Conservation (phyloP, 2,888 invertebrate species). For the Syrphus vitripennis region DNA sequence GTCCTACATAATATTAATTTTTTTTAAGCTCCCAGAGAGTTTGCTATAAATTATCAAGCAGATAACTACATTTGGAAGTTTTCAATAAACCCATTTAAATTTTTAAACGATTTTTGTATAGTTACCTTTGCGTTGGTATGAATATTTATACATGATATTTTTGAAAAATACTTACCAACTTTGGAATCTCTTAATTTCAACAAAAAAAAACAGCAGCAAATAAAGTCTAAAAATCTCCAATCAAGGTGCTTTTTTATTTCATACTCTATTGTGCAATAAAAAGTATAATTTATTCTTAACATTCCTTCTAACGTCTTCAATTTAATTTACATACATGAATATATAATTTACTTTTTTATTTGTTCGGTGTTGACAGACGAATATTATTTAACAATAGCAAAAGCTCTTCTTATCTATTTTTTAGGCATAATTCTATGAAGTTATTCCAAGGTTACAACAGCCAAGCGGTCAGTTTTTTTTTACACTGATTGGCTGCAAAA, state of each 20-base stretch:
- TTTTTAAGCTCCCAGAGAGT: no score
- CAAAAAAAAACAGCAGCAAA: neutral
- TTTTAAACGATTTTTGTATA: no score
- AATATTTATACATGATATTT: no score
- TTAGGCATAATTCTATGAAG: neutral
- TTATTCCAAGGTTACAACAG: neutral
- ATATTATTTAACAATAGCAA: constrained; percentile 32
- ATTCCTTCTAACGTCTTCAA: constrained; percentile 18
- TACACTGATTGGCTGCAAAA: neutral
- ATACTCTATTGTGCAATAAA: constrained; percentile 69
- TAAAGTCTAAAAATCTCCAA: constrained; percentile 50
- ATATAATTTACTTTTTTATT: neutral
- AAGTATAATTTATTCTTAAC: constrained; percentile 54
- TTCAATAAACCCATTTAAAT: no score
- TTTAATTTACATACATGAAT: constrained; percentile 42
- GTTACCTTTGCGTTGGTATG: no score
- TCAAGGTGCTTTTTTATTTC: constrained; percentile 66
- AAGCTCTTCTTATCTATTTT: neutral
- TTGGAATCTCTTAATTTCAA: no score
- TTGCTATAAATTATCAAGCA: no score
- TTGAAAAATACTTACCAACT: no score
- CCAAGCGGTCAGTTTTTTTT: neutral
- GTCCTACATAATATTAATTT: no score
- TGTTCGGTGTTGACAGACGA: constrained; percentile 14
- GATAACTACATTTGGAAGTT: no score